Evolutionary conservation across 2,888 invertebrate species (phyloP).

Genomic region (Pediacus dermestoides): DNA sequence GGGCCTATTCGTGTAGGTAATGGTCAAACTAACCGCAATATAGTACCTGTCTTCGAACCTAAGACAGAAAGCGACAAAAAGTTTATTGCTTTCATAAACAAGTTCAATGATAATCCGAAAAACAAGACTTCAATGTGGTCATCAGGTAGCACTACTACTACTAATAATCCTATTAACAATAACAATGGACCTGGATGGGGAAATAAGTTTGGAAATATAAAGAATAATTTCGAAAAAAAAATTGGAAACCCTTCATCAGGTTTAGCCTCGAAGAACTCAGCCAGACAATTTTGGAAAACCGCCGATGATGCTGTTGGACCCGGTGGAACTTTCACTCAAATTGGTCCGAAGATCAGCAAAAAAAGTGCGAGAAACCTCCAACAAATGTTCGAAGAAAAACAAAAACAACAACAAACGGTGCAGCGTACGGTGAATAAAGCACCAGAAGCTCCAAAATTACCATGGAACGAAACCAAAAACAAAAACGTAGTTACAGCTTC

Average conservation of each 20-base stretch:
- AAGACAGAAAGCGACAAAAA: slow-evolving; percentile 84
- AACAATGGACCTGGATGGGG: slow-evolving; percentile 62
- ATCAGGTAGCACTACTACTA: slow-evolving; percentile 29
- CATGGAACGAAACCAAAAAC: slow-evolving; percentile 49
- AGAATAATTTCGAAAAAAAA: slow-evolving; percentile 73
- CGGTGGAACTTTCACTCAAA: slow-evolving; percentile 34
- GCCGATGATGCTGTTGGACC: slow-evolving; percentile 53
- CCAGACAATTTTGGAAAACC: slow-evolving; percentile 61
- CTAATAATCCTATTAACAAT: slow-evolving; percentile 11
- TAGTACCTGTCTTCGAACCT: slow-evolving; percentile 64
- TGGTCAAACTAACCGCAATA: slow-evolving; percentile 48
- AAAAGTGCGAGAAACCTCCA: slow-evolving; percentile 43
- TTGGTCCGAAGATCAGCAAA: slow-evolving; percentile 46
- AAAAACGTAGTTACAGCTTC: slow-evolving; percentile 48
- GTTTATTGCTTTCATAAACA: slow-evolving; percentile 77
- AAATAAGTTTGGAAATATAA: slow-evolving; percentile 77
- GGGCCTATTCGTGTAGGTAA: slow-evolving; percentile 58
- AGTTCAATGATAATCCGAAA: slow-evolving; percentile 57
- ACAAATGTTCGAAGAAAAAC: slow-evolving; percentile 47
- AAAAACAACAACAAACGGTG: slow-evolving; percentile 29
- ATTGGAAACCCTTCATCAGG: too few relatives aligned
- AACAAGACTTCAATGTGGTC: slow-evolving; percentile 37
- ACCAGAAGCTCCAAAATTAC: slow-evolving; percentile 32
- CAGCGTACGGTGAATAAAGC: too few relatives aligned
- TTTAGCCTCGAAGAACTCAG: slow-evolving; percentile 51